Percentiles rank a stretch among this genome's conserved stretches.
Evolutionary conservation across 2,888 invertebrate genomes (phyloP).

Genomic region (Drosophila cognata): DNA sequence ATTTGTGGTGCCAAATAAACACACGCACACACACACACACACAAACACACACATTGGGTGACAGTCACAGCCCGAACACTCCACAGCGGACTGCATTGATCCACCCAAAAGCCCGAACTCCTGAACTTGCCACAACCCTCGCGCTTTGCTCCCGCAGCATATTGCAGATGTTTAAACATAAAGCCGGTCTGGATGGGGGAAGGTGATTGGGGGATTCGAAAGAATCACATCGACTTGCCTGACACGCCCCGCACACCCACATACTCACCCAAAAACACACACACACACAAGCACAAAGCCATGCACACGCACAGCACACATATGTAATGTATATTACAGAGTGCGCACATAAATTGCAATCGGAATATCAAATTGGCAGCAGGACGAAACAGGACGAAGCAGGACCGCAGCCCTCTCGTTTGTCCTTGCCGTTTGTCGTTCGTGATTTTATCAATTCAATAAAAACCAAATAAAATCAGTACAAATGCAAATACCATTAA

Average conservation of each 20-base stretch:
- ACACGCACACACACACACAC: conserved; percentile 40
- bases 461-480: conserved; percentile 84
- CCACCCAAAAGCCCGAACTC: conserved; percentile 46
- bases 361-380: conserved; percentile 78
- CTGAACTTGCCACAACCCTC: conserved; percentile 10
- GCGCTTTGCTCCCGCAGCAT: conserved; percentile 56
- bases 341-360: conserved; percentile 75
- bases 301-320: conserved; percentile 7
- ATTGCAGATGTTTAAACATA: conserved; percentile 77
- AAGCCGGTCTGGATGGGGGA: conserved; percentile 12
- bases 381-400: conserved; percentile 34
- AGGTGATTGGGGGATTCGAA: conserved; percentile 34
- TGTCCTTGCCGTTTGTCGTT: conserved; percentile 41
- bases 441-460: conserved; percentile 84
- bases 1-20: conserved; percentile 80
- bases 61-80: conserved; percentile 33
- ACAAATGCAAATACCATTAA: conserved; percentile 83
- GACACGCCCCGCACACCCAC: conserved; percentile 30
- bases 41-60: conserved; percentile 6
- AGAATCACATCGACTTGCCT: conserved; percentile 64
- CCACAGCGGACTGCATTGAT: conserved; percentile 50
- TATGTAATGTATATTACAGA: conserved; percentile 38
- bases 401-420: conserved; percentile 49
- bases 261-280: conserved; percentile 5
- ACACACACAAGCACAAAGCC: not conserved